Evolutionary conservation across 2,113 vertebrate genomes (phyloP), one percentile per base, ranked within the genome.

Genomic region (Meles meles): DNA sequence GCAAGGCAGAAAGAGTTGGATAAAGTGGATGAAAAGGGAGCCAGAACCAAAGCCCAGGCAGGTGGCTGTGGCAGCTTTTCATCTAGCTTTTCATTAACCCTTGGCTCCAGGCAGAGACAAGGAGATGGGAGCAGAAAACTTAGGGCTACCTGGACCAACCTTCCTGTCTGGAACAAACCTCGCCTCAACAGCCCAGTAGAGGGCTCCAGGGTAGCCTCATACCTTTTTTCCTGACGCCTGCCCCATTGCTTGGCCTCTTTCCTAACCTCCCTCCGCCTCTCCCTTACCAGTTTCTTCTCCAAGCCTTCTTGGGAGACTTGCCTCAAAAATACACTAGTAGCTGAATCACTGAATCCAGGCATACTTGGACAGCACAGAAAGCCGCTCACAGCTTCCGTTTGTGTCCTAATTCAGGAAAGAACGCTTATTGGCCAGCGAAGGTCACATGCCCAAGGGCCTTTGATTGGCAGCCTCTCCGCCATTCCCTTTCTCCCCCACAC

Each of bases 1-100:
- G 6, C 18, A 77, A 89, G 42, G 31, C 91, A 92, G 67, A 95
- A 47, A 90, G 39, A 67, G 90, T 61, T 47, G n/a, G 80, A 84
- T 42, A 90, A 80, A 74, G 88, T 14, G 5, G 14, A 5, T 82
- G 44, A 55, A 79, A 96, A 74, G 44, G 59, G 80, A 47, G 69
- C 39, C 67, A 89, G 72, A 49, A 76, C 76, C 29, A 34, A 57
- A 96, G 49, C 34, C 31, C 29, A 23, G 71, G 55, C 31, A 84
- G 61, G n/a, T 52, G 90, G 55, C 34, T 21, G 39, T 29, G n/a
- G 29, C 57, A 52, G 34, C n/a, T 79, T 92, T 52, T 44, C 65
- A 25, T 63, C 21, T 72, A 72, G 42, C 49, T 52, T 52, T 52
- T 52, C 49, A 17, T 52, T 5, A 76, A 27, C 8, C 18, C 1